Evolutionary conservation across 2,797 vertebrate genomes (phyloP), one percentile per base, ranked within the genome.

Genomic region (Leontocebus nigricollis): DNA sequence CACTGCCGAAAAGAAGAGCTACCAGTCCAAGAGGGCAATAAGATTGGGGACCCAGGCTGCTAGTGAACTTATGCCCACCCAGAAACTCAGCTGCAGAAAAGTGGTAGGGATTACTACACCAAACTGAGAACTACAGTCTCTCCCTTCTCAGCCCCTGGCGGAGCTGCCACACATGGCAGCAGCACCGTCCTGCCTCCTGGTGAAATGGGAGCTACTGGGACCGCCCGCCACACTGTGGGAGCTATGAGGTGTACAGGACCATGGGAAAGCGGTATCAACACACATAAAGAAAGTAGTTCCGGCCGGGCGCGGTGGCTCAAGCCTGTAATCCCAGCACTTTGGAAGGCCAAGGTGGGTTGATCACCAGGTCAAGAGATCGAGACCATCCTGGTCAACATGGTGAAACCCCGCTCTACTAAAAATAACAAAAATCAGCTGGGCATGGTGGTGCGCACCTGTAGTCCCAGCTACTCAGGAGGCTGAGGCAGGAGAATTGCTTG

Each of bases 21-120:
- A 30, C 1, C 7, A 5, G 75, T n/a, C 3, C 33, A 24, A 48
- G 67, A 8, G 39, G 30, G 52, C 33, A 70, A 41, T 41, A 36
- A 77, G 55, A 44, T 12, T 75, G 48, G 44, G 39, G 27, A 48
- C 33, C 12, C 41, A 8, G 2, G 13, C 70, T 11, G 5, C 27
- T 33, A 12, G 0, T 39, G 67, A 30, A 15, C 55, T 94, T 46
- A 30, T 7, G 10, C 26, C 20, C 26, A 7, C 30, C 80, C 55
- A 41, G 79, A 55, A 30, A 27, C 14, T 36, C 33, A 61, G 52
- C 57, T 17, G 44, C 22, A 33, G 72, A 12, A 57, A 30, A 20
- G 26, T 1, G 44, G 1, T 14, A 70, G 36, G 24, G 44, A 27
- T 1, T 4, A 8, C 36, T 1, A 2, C 8, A 2, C 50, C 20